phyloP scores from a whole-genome alignment of 2,113 vertebrate genomes.

The Fulica atra region DNA sequence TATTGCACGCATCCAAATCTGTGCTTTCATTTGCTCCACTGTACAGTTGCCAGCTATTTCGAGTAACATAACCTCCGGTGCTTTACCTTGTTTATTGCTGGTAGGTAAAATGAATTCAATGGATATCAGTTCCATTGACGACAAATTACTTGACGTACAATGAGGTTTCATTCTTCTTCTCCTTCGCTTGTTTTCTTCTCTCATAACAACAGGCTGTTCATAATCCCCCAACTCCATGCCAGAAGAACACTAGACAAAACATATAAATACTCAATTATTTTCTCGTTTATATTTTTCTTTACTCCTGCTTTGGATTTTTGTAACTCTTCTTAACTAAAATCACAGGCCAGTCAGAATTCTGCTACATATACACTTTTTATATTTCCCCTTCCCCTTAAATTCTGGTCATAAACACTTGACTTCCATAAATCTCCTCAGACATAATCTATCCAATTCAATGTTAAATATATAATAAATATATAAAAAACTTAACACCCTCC shows the following conservation, averaged over 20 bases:
- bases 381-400: not conserved
- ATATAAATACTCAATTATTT: not conserved
- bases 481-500: too few species aligned
- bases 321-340: not conserved
- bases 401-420: not conserved
- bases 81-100: constrained; percentile 75
- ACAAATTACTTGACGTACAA: constrained; percentile 69
- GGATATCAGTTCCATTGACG: constrained; percentile 86
- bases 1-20: constrained; percentile 92
- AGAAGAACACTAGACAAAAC: constrained; percentile 63
- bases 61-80: constrained; percentile 77
- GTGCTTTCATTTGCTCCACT: constrained; percentile 93
- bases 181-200: constrained; percentile 83
- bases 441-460: not conserved
- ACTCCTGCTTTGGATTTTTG: not conserved
- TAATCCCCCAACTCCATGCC: constrained; percentile 87
- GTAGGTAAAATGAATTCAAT: constrained; percentile 94
- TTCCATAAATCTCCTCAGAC: not conserved
- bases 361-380: not conserved
- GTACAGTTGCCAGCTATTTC: constrained; percentile 93
- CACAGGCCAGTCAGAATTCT: not conserved
- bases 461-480: not conserved
- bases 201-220: constrained; percentile 82
- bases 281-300: not conserved
- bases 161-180: constrained; percentile 91